Percentiles rank a stretch among this genome's conserved stretches.
Conservation (phyloP, 2,113 vertebrate genomes). For the Chelonoidis abingdonii region DNA sequence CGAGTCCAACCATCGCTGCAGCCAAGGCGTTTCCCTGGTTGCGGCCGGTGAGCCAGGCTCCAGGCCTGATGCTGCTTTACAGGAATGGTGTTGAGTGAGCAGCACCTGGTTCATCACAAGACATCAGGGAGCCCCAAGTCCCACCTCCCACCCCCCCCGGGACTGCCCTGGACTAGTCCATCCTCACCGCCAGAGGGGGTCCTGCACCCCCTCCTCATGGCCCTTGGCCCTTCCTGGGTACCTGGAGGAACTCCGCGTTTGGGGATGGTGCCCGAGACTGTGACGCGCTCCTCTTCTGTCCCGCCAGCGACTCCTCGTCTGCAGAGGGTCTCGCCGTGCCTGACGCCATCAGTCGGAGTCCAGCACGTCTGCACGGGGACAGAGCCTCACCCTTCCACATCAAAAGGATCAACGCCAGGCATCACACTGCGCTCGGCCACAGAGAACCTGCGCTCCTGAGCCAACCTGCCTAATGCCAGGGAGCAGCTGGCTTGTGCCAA, state of each 20-base stretch:
- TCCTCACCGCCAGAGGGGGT: not conserved
- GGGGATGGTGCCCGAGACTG: conserved; percentile 89
- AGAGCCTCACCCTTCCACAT: conserved; percentile 39
- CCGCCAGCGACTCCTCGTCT: conserved; percentile 89
- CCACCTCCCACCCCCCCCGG: not conserved
- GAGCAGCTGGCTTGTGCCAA: conserved; percentile 43
- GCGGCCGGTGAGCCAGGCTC: not conserved
- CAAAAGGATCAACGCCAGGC: conserved; percentile 47
- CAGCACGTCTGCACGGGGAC: conserved; percentile 61
- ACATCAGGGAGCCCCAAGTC: no score
- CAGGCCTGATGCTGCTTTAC: no score
- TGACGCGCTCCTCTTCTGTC: conserved; percentile 86
- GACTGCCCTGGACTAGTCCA: not conserved
- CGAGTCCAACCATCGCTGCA: not conserved
- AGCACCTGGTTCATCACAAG: not conserved
- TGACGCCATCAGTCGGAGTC: conserved; percentile 82
- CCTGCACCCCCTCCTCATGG: not conserved
- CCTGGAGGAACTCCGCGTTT: conserved; percentile 97
- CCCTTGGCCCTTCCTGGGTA: conserved; percentile 42
- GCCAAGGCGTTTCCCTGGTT: not conserved
- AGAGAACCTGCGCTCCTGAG: not conserved
- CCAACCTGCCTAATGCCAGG: conserved; percentile 60
- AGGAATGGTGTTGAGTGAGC: not conserved
- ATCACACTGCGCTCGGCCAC: not conserved
- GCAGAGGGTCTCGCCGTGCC: conserved; percentile 90